These are phyloP conservation scores for Protophormia terraenovae DNA, from an alignment of 2,888 invertebrate species.

Conservation along the genomic window DNA sequence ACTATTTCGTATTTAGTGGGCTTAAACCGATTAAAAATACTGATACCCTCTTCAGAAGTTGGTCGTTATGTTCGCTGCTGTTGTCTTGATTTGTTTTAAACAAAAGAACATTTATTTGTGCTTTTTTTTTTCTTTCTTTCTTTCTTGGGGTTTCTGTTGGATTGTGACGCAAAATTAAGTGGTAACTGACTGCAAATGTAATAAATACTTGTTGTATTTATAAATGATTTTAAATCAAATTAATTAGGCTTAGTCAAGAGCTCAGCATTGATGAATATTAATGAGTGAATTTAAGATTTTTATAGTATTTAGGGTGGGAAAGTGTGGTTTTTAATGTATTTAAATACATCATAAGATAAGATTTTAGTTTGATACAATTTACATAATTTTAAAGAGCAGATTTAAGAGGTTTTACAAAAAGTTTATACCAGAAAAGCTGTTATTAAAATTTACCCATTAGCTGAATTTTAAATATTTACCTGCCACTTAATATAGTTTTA, in stretches of 20 bases:
- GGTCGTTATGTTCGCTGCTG: neutral
- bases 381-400: neutral
- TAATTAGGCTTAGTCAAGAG: constrained; percentile 57
- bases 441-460: too few relatives aligned
- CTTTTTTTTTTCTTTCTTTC: neutral
- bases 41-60: constrained; percentile 59
- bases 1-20: constrained; percentile 63
- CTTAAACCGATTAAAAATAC: constrained; percentile 63
- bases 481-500: too few relatives aligned
- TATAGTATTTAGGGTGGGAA: constrained; percentile 50
- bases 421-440: too few relatives aligned
- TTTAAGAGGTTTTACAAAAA: too few relatives aligned
- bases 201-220: constrained; percentile 34
- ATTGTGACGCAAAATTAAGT: constrained; percentile 47
- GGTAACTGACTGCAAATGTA: constrained; percentile 46
- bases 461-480: too few relatives aligned
- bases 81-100: constrained; percentile 31
- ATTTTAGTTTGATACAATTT: constrained; percentile 10
- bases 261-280: constrained; percentile 43
- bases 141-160: neutral
- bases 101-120: constrained; percentile 23
- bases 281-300: constrained; percentile 21
- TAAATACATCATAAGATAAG: neutral
- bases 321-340: constrained; percentile 21
- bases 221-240: constrained; percentile 56